phyloP scores from a whole-genome alignment of 2,113 vertebrate genomes.

The Anser brachyrhynchus region DNA sequence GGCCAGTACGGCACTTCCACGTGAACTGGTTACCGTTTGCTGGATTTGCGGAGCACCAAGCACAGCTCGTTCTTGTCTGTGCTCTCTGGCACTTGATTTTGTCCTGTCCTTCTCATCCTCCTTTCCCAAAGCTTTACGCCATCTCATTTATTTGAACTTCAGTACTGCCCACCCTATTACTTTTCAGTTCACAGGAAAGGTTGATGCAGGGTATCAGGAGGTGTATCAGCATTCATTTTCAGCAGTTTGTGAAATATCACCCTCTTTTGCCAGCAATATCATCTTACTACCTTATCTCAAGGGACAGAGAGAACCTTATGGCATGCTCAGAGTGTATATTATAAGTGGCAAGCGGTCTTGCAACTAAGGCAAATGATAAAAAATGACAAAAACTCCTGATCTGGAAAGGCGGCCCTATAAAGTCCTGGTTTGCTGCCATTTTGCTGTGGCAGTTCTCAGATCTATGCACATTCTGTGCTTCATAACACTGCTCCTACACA shows the following conservation, averaged over 20 bases:
- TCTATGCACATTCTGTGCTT: not conserved
- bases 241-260: conserved; percentile 34
- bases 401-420: not conserved
- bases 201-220: conserved; percentile 8
- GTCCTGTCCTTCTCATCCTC: not conserved
- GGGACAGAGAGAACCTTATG: not conserved
- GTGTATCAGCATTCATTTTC: conserved; percentile 23
- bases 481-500: not conserved
- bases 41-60: not conserved
- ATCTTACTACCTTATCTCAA: not conserved
- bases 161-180: not conserved
- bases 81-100: not conserved
- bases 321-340: not conserved
- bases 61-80: not conserved
- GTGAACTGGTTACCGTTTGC: not conserved
- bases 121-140: not conserved
- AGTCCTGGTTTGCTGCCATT: conserved; percentile 26
- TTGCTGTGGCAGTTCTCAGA: not conserved
- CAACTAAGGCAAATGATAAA: conserved; percentile 26
- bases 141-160: not conserved
- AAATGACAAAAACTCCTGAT: not conserved
- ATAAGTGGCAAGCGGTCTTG: not conserved
- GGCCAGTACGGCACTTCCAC: not conserved
- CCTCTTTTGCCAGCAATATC: conserved; percentile 45
- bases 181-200: conserved; percentile 21